phyloP scores from a whole-genome alignment of 2,113 vertebrate species.

The Centropus unirufus region DNA sequence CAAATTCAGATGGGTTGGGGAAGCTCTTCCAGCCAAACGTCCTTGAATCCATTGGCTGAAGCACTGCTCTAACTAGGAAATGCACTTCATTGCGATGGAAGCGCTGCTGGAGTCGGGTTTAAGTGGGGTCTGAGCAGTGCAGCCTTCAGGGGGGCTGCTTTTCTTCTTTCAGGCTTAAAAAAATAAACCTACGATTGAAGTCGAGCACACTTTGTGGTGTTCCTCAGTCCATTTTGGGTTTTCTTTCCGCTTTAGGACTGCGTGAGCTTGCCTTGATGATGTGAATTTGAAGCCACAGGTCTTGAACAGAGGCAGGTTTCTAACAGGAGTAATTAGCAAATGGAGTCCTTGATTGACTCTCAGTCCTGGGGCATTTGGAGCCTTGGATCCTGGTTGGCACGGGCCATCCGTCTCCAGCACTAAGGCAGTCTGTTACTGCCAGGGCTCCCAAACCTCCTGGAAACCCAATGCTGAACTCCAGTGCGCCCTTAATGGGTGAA shows the following conservation, averaged over 20 bases:
- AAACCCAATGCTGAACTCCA: conserved; percentile 4
- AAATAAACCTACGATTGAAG: conserved; percentile 78
- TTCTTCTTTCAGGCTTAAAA: conserved; percentile 64
- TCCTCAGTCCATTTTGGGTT: conserved; percentile 54
- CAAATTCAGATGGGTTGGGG: conserved; percentile 62
- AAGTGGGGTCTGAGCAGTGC: conserved; percentile 70
- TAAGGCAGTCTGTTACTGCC: not conserved
- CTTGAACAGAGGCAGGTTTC: conserved; percentile 59
- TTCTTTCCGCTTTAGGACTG: conserved; percentile 76
- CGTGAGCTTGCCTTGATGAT: conserved; percentile 72
- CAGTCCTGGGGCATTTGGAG: conserved; percentile 64
- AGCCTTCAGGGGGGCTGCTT: conserved; percentile 56
- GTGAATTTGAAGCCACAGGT: conserved; percentile 61
- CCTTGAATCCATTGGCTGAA: conserved; percentile 66
- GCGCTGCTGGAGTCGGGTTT: conserved; percentile 71
- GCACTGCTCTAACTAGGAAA: conserved; percentile 70
- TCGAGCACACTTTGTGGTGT: conserved; percentile 76
- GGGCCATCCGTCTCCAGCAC: conserved; percentile 47
- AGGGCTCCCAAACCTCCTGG: conserved; percentile 15
- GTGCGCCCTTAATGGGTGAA: not conserved
- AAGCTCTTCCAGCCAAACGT: conserved; percentile 62
- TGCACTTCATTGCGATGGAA: conserved; percentile 52
- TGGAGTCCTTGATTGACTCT: conserved; percentile 56
- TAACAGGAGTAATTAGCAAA: conserved; percentile 49
- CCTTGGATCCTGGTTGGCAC: not conserved